Conservation (phyloP, 2,113 vertebrate genomes). For the Sorex fumeus region DNA sequence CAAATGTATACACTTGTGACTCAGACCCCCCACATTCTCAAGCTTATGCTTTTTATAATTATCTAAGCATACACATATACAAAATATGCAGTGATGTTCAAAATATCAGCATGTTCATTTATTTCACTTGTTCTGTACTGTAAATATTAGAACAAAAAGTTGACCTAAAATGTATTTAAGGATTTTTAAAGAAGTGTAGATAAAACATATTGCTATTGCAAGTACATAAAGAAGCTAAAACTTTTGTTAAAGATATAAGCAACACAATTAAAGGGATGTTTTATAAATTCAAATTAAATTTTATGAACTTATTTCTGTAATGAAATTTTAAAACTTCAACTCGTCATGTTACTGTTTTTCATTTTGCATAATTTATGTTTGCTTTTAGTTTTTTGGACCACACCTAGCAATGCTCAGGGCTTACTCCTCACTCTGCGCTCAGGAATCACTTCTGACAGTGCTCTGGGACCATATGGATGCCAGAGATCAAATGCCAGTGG, state of each 20-base stretch:
- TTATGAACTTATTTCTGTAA: conserved; percentile 20
- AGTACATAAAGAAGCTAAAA: neutral
- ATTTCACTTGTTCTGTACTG: conserved; percentile 15
- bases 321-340: neutral
- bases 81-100: neutral
- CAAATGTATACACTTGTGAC: neutral
- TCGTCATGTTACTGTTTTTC: neutral
- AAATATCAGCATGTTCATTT: neutral
- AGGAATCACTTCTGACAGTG: too few relatives aligned
- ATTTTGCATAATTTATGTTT: too few relatives aligned
- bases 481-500: too few relatives aligned
- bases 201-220: conserved; percentile 4
- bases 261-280: conserved; percentile 27
- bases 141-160: conserved; percentile 35
- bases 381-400: neutral
- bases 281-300: conserved; percentile 24
- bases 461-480: too few relatives aligned
- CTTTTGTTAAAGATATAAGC: neutral
- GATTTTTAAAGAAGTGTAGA: neutral
- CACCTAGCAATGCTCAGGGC: too few relatives aligned
- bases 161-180: conserved; percentile 9
- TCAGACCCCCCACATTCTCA: neutral
- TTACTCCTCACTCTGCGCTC: too few relatives aligned
- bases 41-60: conserved; percentile 10
- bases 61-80: neutral